Evolutionary conservation across 2,797 vertebrate species (phyloP), one percentile per base, ranked within the genome.

Genomic region (Bufotes viridis): DNA sequence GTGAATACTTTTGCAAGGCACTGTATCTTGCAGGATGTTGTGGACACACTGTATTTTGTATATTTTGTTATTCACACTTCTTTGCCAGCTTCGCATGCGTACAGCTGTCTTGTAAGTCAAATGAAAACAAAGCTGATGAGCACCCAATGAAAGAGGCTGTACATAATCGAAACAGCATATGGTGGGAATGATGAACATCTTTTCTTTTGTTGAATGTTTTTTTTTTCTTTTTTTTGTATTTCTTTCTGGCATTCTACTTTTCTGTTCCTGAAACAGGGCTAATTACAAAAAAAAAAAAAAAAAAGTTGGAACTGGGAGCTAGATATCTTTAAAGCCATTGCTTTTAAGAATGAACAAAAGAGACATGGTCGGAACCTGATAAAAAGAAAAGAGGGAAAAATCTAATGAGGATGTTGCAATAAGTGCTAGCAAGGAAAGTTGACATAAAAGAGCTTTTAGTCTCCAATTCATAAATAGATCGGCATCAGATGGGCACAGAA

Each of bases 401-500:
- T 92, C 95, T 96, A 96, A 96, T 96, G 95, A 96, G 95, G 94
- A 93, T 94, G 95, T 94, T 91, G 90, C 94, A 94, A 95, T 95
- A 96, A 96, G 95, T 95, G 94, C 95, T 94, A 91, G 93, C 92
- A 94, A 95, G 94, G 94, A 95, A 95, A 95, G 95, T 94, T 95
- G 92, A 95, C 92, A 95, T 95, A 95, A 90, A 95, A 93, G 93
- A 93, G 95, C 95, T 95, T 95, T 96, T 95, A 96, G 95, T 94
- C 94, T 93, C 92, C 94, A 95, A 94, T 94, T 94, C 92, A 94
- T 95, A 95, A 95, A 95, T 95, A 94, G 94, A 93, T 94, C 93
- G 93, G 94, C 94, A 95, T 95, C 94, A 94, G 93, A 92, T 94
- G 94, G 94, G 93, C 91, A 93, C 94, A 93, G 94, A 94, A 93